Base-by-base conservation (phyloP, 2,113 vertebrate genomes). In the Cyprinodon tularosa region DNA sequence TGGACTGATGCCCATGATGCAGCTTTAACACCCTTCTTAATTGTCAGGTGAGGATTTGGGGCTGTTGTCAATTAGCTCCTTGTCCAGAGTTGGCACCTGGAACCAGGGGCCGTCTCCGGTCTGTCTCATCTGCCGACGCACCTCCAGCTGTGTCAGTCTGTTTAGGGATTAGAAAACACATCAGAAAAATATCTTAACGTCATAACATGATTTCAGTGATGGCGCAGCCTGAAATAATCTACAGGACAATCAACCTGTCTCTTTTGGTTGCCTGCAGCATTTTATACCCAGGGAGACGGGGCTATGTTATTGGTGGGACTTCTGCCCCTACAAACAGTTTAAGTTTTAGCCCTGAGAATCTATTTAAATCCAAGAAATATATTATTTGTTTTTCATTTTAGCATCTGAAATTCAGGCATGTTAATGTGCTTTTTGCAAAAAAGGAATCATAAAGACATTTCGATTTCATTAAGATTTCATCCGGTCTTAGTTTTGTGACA, bases 91-190 rank as follows among this genome's bases (percentile, higher is more conserved):
- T 8, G 91, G 72, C 3, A 85, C 71, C 0, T 95, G 91, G 84
- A 91, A 97, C 98, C 98, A 99, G 10, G 98, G 96, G 3, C 98
- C 98, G 37, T 99, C 97, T 17, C 98, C 98, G 74, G 91, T 95
- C 0, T 82, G 5, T 68, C 94, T 94, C 98, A 99, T 99, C 12
- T 96, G 91, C 36, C 71, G 92, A 59, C 95, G 95, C 36, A 95
- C 97, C 77, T 96, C 93, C 59, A 86, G 0, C 63, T 97, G 84
- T 50, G 88, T 63, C 80, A 93, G 0, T 92, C 98, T 99, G 72
- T 66, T 79, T 70, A 67, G 0, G 29, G 3, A 88, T 62, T 57
- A 57, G 6, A 57, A 89, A 57, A 66, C 37, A 68, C 29, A 29
- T 29, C 29, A 29, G 44, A 17, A 17, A 67, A 45, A 13, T 62